Conservation (phyloP, 2,797 vertebrate species). For the Catharus ustulatus region DNA sequence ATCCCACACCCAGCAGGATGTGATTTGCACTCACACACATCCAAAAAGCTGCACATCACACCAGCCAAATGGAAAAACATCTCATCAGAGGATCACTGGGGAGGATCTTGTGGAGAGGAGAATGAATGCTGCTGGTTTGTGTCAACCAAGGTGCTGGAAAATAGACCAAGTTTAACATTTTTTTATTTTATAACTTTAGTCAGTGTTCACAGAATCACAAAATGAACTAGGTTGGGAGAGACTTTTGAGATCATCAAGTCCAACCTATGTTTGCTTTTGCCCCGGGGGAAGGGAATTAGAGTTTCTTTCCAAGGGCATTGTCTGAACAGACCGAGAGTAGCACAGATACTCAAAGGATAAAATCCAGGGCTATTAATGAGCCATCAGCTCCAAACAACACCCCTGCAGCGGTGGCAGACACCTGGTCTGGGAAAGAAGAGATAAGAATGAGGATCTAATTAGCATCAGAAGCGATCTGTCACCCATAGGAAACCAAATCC, state of each 20-base stretch:
- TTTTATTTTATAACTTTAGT: background rate
- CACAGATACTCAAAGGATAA: background rate
- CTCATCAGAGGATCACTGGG: background rate
- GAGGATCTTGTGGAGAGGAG: background rate
- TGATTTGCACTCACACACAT: background rate
- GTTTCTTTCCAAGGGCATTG: too few relatives aligned
- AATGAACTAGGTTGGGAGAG: background rate
- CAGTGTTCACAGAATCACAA: background rate
- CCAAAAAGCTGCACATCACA: background rate
- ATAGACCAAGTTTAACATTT: background rate
- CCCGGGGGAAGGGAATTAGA: background rate
- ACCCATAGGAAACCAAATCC: background rate
- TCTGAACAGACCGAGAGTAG: background rate
- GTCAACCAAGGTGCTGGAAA: background rate
- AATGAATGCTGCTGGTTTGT: background rate
- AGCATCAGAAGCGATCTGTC: background rate
- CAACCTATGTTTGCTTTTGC: background rate
- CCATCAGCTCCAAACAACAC: background rate
- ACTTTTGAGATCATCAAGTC: background rate
- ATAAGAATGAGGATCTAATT: background rate
- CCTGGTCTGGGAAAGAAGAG: background rate
- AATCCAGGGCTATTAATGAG: background rate
- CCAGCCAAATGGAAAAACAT: background rate
- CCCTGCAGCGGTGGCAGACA: background rate
- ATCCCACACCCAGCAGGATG: background rate